Conservation (phyloP, 2,113 vertebrate genomes). For the Corythornis cristatus region DNA sequence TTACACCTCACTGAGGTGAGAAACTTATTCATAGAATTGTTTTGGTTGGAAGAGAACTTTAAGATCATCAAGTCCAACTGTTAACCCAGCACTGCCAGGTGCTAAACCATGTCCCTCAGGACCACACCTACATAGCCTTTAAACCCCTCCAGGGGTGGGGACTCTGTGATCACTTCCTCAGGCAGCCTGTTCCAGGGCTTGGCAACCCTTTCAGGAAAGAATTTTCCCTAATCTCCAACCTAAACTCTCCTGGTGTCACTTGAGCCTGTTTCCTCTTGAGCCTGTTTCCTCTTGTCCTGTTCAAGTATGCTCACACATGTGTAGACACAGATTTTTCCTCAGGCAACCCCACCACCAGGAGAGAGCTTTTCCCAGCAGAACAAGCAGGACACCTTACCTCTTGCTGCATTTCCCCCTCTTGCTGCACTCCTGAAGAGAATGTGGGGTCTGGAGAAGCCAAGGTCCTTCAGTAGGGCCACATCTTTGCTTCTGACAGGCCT, state of each 20-base stretch:
- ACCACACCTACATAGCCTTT: background rate
- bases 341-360: background rate
- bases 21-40: background rate
- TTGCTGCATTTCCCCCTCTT: background rate
- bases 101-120: background rate
- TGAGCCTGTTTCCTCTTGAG: background rate
- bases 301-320: background rate
- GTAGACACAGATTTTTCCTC: background rate
- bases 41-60: background rate
- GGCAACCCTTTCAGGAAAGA: background rate
- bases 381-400: slow-evolving; percentile 8
- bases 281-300: background rate
- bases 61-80: background rate
- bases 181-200: background rate
- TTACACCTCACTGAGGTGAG: background rate
- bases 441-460: slow-evolving; percentile 22
- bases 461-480: background rate
- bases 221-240: background rate
- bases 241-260: background rate
- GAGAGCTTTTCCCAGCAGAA: background rate
- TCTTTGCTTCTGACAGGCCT: slow-evolving; percentile 50
- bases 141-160: background rate
- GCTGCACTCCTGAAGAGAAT: slow-evolving; percentile 16
- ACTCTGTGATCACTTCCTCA: background rate
- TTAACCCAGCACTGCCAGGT: background rate